Evolutionary conservation across 2,888 invertebrate species (phyloP).

Genomic region (Lissocephala sabroskyi): DNA sequence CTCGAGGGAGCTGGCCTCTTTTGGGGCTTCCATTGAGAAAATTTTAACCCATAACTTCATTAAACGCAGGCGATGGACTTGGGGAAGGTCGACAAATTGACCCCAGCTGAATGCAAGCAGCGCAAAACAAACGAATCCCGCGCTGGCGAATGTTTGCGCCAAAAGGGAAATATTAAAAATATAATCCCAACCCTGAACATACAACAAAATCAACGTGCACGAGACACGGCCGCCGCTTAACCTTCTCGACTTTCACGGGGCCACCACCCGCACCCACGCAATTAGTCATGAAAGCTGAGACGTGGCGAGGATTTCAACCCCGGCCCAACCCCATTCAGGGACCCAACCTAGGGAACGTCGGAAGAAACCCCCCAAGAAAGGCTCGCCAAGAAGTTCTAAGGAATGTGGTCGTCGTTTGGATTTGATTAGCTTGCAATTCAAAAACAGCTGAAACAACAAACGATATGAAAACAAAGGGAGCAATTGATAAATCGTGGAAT

Average conservation of each 20-base stretch:
- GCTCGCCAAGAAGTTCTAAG: too few species aligned
- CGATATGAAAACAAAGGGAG: too few species aligned
- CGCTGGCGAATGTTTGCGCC: constrained; percentile 18
- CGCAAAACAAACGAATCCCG: too few species aligned
- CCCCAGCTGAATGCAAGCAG: constrained; percentile 3
- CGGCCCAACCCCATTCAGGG: too few species aligned
- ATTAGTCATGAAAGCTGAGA: constrained; percentile 39
- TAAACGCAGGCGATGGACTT: constrained; percentile 24
- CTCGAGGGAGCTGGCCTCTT: background rate
- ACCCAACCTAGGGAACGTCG: too few species aligned
- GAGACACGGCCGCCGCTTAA: constrained; percentile 44
- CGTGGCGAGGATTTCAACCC: constrained; percentile 37
- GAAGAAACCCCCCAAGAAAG: too few species aligned
- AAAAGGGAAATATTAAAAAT: constrained; percentile 35
- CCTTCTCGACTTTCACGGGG: constrained; percentile 33
- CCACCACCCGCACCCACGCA: constrained; percentile 13
- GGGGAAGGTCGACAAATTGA: constrained; percentile 40
- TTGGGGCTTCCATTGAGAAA: constrained; percentile 12
- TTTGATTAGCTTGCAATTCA: too few species aligned
- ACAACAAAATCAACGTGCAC: constrained; percentile 10
- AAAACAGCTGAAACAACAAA: too few species aligned
- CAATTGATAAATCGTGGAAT: too few species aligned
- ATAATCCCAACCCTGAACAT: constrained; percentile 43
- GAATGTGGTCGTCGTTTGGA: too few species aligned
- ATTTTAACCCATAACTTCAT: constrained; percentile 43